Base-by-base conservation (phyloP, 2,888 invertebrate genomes). In the Epirrhoe tristata region DNA sequence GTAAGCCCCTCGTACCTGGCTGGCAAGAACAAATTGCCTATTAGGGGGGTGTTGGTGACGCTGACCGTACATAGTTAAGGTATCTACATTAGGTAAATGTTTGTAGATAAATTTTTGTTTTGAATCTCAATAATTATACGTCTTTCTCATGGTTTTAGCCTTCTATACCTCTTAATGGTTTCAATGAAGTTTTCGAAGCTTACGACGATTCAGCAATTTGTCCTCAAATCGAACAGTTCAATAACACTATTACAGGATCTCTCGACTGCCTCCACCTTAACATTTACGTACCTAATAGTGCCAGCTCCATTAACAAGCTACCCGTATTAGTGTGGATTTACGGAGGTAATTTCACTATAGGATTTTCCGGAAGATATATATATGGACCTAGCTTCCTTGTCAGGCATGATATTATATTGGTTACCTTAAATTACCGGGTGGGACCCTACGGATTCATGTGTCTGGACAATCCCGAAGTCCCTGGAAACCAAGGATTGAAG, bases 371-470 rank as follows among this genome's bases (percentile, higher is more conserved):
- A 0, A 79, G 78, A 70, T 74, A 70, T 10, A 1, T 77, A 0
- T 80, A 80, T 46, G 87, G 87, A 1, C 87, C 88, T 0, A 75
- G 74, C n/a, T 83, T 75, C 66, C 73, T 90, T 51, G 77, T 89
- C 0, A 74, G 78, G 61, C 81, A 89, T 53, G 82, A 85, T 31
- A 73, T 90, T 0, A 81, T 89, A 58, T 69, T 88, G 46, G 85
- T 90, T 0, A 84, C 86, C 2, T 31, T 89, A 0, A 89, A 90
- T 67, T 90, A 90, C 52, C 78, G 90, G 8, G 12, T 89, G 0
- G 87, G 87, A 0, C 81, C 84, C 0, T 89, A 87, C 57, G 90
- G 90, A 2, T 90, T 89, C 59, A 85, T 89, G 83, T 87, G 87
- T 61, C 73, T 88, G 0, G 80, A 84, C 34, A 82, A 72, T 0